These are phyloP conservation scores for Zaprionus davidi DNA, from an alignment of 1,140 invertebrate species.

Conservation along the genomic window DNA sequence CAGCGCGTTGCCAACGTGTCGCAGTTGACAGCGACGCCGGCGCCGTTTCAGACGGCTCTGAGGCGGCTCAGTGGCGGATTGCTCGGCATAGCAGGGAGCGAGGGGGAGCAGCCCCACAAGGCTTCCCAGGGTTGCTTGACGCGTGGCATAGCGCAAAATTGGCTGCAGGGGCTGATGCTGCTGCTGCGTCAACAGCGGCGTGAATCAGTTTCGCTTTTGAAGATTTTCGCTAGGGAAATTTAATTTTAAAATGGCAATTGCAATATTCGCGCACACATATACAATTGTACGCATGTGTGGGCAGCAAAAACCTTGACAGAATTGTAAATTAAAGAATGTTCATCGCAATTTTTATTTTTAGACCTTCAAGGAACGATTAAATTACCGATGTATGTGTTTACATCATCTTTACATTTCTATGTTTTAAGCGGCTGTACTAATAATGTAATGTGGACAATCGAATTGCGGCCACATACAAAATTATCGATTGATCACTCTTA, in stretches of 20 bases:
- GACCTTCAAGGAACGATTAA: too few species aligned
- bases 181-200: neutral
- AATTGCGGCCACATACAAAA: neutral
- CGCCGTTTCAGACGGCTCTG: neutral
- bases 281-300: neutral
- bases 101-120: neutral
- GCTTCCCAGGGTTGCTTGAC: constrained; percentile 28
- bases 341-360: too few species aligned
- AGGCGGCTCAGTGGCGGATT: neutral
- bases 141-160: constrained; percentile 62
- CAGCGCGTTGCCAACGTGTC: constrained; percentile 59
- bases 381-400: too few species aligned
- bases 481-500: neutral
- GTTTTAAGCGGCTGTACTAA: too few species aligned
- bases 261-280: constrained; percentile 3
- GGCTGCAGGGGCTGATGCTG: constrained; percentile 22
- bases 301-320: neutral
- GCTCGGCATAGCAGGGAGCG: neutral
- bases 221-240: constrained; percentile 68
- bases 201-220: constrained; percentile 69
- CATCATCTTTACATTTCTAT: too few species aligned
- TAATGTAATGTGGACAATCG: too few species aligned
- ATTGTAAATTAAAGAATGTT: neutral
- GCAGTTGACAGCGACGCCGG: constrained; percentile 33
- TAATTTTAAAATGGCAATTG: constrained; percentile 57